Conservation (phyloP, 2,113 vertebrate species). For the Syrmaticus mikado region DNA sequence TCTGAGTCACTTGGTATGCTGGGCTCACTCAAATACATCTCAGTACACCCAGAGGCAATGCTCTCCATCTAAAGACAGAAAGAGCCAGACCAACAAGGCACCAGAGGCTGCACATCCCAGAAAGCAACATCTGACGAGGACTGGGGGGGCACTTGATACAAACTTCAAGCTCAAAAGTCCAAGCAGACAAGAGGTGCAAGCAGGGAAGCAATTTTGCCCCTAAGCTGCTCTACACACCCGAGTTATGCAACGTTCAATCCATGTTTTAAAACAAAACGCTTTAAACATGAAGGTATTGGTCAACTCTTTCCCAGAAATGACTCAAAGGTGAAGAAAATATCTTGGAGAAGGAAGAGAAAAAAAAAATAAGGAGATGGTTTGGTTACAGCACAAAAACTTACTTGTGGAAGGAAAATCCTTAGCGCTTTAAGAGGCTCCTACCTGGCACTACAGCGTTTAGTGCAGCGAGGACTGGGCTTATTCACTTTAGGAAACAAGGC, state of each 20-base stretch:
- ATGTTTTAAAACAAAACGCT: background rate
- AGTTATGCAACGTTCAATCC: too few species aligned
- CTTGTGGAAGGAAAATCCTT: background rate
- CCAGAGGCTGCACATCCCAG: rapidly evolving
- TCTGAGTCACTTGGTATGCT: background rate
- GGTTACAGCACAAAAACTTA: background rate
- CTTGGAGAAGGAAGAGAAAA: background rate
- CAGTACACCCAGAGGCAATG: background rate
- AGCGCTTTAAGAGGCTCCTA: too few species aligned
- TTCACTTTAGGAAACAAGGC: background rate
- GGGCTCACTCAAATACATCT: background rate
- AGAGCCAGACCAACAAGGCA: background rate
- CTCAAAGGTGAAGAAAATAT: background rate
- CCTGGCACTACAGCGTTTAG: rapidly evolving
- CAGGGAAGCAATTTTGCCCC: background rate
- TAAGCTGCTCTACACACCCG: rapidly evolving
- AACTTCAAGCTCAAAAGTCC: background rate
- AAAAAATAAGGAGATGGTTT: background rate
- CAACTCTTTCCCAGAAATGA: background rate
- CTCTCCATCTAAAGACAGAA: background rate
- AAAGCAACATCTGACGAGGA: background rate
- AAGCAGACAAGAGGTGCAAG: background rate
- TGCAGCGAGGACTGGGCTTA: too few species aligned
- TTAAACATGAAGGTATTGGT: background rate
- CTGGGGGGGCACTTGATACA: rapidly evolving